Evolutionary conservation across 2,888 invertebrate species (phyloP).

Genomic region (Oxytorus armatus): DNA sequence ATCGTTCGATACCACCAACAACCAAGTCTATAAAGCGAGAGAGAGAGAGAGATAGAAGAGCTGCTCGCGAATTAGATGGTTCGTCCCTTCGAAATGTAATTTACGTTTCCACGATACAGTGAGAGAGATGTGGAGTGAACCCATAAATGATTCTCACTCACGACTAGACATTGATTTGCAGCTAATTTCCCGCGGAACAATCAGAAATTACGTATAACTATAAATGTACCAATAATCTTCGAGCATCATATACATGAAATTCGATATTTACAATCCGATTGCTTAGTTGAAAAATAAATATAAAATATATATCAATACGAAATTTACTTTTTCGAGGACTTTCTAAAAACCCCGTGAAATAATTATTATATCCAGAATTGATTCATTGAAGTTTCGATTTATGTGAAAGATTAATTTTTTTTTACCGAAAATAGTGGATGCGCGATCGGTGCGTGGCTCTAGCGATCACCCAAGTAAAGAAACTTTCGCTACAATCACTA

Average conservation of each 20-base stretch:
- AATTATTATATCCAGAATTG: not conserved
- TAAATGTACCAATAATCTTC: slow-evolving; percentile 1
- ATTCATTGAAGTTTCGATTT: slow-evolving; percentile 10
- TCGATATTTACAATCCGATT: no score
- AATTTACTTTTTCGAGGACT: no score
- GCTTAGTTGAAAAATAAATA: no score
- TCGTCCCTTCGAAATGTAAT: slow-evolving; percentile 76
- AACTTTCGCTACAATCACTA: no score
- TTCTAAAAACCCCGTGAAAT: not conserved
- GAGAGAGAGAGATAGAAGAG: no score
- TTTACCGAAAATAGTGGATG: no score
- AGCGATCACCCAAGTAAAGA: no score
- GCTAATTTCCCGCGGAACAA: slow-evolving; percentile 24
- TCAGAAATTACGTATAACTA: slow-evolving; percentile 33
- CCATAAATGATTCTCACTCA: slow-evolving; percentile 23
- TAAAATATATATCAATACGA: no score
- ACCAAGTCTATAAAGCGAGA: slow-evolving; percentile 37
- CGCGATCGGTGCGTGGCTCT: no score
- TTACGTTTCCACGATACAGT: slow-evolving; percentile 70
- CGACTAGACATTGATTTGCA: slow-evolving; percentile 72
- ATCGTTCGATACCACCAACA: slow-evolving; percentile 57
- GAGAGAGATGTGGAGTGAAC: not conserved
- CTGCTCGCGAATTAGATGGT: slow-evolving; percentile 73
- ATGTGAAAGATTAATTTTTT: not conserved
- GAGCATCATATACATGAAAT: not conserved